Percentiles rank a stretch among this genome's conserved stretches.
Evolutionary conservation across 2,797 vertebrate genomes (phyloP).

Genomic region (Cottoperca gobio): DNA sequence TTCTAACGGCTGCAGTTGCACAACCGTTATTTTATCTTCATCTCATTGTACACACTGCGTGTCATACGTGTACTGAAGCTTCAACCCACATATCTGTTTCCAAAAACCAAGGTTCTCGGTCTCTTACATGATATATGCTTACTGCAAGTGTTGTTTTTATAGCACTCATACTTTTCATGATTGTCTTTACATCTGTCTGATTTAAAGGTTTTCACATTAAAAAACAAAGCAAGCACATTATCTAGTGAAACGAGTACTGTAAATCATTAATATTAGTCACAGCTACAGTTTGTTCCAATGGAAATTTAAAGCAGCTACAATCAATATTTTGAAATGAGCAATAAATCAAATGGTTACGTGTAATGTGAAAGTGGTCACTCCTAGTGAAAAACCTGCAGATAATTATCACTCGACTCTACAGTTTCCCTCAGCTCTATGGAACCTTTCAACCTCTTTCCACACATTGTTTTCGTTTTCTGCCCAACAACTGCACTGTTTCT

Average conservation of each 20-base stretch:
- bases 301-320: neutral
- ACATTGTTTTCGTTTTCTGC: neutral
- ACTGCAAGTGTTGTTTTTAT: constrained; percentile 4
- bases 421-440: neutral
- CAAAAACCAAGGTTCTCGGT: constrained; percentile 20
- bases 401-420: neutral
- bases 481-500: neutral
- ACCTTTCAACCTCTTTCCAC: neutral
- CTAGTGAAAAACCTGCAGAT: neutral
- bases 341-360: neutral
- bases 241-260: neutral
- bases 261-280: neutral
- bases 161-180: neutral
- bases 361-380: neutral
- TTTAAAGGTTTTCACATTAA: neutral
- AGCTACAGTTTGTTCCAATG: neutral
- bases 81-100: constrained; percentile 26
- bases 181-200: neutral
- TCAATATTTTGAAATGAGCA: neutral
- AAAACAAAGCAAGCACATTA: neutral
- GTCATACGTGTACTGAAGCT: constrained; percentile 35
- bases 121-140: neutral
- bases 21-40: constrained; percentile 53
- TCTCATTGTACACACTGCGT: constrained; percentile 24
- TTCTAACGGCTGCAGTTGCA: constrained; percentile 49